phyloP scores from a whole-genome alignment of 2,888 invertebrate genomes.

The Cyrtodaria siliqua region DNA sequence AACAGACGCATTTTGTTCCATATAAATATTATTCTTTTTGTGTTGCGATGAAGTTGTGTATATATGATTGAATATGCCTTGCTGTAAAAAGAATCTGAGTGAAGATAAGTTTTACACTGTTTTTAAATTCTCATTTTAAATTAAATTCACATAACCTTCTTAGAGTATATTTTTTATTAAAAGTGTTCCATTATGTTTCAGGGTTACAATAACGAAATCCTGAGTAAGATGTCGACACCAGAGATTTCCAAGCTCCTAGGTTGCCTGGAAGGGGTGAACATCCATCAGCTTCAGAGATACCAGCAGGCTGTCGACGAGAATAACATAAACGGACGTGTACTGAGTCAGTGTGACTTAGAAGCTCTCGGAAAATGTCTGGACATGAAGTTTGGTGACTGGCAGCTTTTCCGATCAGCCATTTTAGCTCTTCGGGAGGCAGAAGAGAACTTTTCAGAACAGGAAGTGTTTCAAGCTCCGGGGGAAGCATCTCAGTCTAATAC shows the following conservation, averaged over 20 bases:
- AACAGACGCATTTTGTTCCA: too few relatives aligned
- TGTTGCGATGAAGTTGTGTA: too few relatives aligned
- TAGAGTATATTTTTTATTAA: too few relatives aligned
- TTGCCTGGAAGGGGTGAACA: conserved; percentile 91
- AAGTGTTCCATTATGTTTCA: too few relatives aligned
- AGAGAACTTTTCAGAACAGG: background rate
- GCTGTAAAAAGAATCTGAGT: too few relatives aligned
- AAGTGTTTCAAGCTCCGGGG: background rate
- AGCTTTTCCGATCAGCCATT: conserved; percentile 89
- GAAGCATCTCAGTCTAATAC: background rate
- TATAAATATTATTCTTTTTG: too few relatives aligned
- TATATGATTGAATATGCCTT: too few relatives aligned
- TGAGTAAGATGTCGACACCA: conserved; percentile 85
- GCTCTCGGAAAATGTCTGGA: conserved; percentile 91
- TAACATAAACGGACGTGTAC: conserved; percentile 95
- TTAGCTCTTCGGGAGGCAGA: conserved; percentile 68
- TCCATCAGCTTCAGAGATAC: conserved; percentile 87
- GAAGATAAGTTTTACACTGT: too few relatives aligned
- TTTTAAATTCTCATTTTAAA: too few relatives aligned
- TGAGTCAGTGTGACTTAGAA: conserved; percentile 94
- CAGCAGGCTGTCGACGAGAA: conserved; percentile 90
- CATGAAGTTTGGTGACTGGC: conserved; percentile 98
- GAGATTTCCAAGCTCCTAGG: conserved; percentile 91
- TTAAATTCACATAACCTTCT: too few relatives aligned
- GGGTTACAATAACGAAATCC: conserved; percentile 57